Conservation (phyloP, 2,888 invertebrate species). For the Lordiphosa fenestrarum region DNA sequence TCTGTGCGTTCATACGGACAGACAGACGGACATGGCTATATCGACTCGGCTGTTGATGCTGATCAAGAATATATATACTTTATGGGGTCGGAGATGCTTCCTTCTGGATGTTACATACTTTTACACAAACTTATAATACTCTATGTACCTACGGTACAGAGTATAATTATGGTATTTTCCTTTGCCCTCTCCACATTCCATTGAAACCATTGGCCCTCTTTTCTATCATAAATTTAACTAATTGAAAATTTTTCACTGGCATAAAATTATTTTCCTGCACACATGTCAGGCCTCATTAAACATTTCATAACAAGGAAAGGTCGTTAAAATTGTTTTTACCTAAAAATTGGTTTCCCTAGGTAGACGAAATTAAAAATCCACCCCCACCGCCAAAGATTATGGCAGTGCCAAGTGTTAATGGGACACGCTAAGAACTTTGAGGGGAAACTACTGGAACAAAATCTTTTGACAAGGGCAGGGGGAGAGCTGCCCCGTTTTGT, state of each 20-base stretch:
- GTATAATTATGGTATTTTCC: conserved; percentile 12
- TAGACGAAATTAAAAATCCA: conserved; percentile 1
- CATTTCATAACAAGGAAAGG: conserved; percentile 55
- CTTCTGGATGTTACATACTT: no score
- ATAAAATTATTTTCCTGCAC: conserved; percentile 35
- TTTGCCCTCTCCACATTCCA: conserved; percentile 9
- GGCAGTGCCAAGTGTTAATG: conserved; percentile 65
- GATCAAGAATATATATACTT: no score
- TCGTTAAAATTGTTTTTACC: conserved; percentile 17
- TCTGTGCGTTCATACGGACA: no score
- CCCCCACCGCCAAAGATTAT: conserved; percentile 2
- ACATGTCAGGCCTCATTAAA: conserved; percentile 56
- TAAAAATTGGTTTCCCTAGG: neutral
- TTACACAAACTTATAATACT: no score
- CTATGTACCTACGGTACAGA: no score
- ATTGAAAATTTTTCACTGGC: conserved; percentile 54
- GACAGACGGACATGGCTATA: no score
- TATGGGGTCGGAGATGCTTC: no score
- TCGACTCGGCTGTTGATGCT: no score
- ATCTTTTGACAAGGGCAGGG: conserved; percentile 38
- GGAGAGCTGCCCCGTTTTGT: conserved; percentile 35
- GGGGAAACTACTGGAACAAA: conserved; percentile 39
- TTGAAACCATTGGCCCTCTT: conserved; percentile 27
- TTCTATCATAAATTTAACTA: conserved; percentile 61
- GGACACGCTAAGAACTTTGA: conserved; percentile 49